phyloP scores from a whole-genome alignment of 2,113 vertebrate genomes.

The Montifringilla adamsi region DNA sequence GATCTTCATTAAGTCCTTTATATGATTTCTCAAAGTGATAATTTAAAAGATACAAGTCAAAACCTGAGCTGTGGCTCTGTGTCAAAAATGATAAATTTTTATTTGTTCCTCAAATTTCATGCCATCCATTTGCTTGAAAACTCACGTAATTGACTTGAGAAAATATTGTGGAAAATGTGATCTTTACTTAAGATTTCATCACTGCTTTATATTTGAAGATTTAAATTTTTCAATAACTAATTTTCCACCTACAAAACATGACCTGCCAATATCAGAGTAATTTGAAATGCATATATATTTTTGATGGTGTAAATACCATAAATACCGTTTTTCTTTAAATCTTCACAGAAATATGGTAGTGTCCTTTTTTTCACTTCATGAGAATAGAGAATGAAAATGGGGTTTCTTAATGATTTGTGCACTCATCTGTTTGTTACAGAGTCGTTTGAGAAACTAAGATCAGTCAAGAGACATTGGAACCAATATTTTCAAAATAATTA shows the following conservation, averaged over 20 bases:
- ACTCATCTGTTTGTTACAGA: not conserved
- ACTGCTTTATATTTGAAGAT: not conserved
- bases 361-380: not conserved
- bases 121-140: not conserved
- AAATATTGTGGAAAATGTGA: not conserved
- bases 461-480: not conserved
- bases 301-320: not conserved
- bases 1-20: not conserved
- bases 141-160: not conserved
- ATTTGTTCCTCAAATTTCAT: not conserved
- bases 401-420: not conserved
- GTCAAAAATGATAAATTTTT: not conserved
- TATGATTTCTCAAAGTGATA: not conserved
- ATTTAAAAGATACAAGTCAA: not conserved
- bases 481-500: not conserved
- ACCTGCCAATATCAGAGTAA: not conserved
- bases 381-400: not conserved
- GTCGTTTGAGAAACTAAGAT: not conserved
- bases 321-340: not conserved
- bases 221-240: not conserved
- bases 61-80: not conserved
- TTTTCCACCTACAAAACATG: not conserved
- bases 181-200: not conserved
- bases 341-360: not conserved
- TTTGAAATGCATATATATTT: not conserved